phyloP scores from a whole-genome alignment of 1,140 invertebrate genomes.

The Melanaphis sacchari region DNA sequence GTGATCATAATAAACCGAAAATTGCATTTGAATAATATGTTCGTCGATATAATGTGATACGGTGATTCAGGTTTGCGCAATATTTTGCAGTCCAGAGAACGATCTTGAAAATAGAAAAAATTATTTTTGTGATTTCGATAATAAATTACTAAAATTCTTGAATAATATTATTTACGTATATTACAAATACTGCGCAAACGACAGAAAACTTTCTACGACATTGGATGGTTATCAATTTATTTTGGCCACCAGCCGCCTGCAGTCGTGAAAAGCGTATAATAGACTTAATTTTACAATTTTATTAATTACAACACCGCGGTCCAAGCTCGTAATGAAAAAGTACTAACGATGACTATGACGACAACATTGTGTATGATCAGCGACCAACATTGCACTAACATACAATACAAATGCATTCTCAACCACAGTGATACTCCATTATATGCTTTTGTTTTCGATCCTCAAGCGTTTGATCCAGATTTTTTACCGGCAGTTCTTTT shows the following conservation, averaged over 20 bases:
- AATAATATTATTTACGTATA: neutral
- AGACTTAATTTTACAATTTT: constrained; percentile 2
- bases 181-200: neutral
- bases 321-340: neutral
- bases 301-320: neutral
- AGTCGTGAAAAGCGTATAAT: neutral
- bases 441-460: neutral
- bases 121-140: neutral
- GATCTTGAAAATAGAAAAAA: neutral
- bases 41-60: neutral
- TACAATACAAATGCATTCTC: neutral
- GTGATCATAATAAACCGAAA: neutral
- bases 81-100: neutral
- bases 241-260: neutral
- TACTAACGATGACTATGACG: neutral
- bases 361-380: neutral
- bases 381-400: neutral
- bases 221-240: constrained; percentile 30
- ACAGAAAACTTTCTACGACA: neutral
- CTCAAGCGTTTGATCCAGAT: neutral
- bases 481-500: neutral
- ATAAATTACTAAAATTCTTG: neutral
- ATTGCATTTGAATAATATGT: neutral
- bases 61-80: neutral
- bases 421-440: neutral